These are phyloP conservation scores for Thomomys bottae DNA, from an alignment of 2,113 vertebrate species.

Conservation along the genomic window DNA sequence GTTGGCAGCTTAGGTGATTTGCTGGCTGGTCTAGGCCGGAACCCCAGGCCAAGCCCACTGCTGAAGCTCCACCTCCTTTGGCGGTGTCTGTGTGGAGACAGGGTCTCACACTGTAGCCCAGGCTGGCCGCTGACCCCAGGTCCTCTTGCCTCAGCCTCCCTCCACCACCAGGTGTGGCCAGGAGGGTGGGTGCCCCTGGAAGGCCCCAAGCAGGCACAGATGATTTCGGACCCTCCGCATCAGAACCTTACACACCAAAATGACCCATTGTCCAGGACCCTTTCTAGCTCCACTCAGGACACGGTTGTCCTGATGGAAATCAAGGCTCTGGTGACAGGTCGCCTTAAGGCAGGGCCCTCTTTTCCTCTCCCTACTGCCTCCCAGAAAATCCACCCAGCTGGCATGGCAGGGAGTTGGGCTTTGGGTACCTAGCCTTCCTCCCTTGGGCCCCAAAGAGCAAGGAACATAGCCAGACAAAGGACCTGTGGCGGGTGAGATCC, in stretches of 20 bases:
- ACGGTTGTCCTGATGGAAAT: not conserved
- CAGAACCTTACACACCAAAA: no score
- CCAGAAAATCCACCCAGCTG: no score
- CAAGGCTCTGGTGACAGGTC: fast-evolving
- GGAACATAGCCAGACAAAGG: not conserved
- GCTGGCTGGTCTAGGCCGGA: not conserved
- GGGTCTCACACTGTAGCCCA: no score
- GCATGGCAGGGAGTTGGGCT: not conserved
- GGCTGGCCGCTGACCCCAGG: no score
- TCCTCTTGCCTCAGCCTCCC: no score
- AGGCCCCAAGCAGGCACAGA: not conserved
- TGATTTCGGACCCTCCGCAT: no score
- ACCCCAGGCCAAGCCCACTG: not conserved
- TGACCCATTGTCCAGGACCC: no score
- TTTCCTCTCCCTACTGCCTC: fast-evolving
- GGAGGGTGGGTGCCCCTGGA: not conserved
- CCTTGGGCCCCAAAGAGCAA: not conserved
- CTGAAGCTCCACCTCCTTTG: no score
- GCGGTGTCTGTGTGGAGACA: no score
- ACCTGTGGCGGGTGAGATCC: not conserved
- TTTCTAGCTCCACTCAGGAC: not conserved
- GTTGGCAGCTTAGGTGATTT: not conserved
- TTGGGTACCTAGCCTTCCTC: no score
- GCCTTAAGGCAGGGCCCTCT: no score
- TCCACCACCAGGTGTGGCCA: no score